Evolutionary conservation across 1,140 invertebrate species (phyloP), one percentile per base, ranked within the genome.

Genomic region (Cyphomyrmex costatus): DNA sequence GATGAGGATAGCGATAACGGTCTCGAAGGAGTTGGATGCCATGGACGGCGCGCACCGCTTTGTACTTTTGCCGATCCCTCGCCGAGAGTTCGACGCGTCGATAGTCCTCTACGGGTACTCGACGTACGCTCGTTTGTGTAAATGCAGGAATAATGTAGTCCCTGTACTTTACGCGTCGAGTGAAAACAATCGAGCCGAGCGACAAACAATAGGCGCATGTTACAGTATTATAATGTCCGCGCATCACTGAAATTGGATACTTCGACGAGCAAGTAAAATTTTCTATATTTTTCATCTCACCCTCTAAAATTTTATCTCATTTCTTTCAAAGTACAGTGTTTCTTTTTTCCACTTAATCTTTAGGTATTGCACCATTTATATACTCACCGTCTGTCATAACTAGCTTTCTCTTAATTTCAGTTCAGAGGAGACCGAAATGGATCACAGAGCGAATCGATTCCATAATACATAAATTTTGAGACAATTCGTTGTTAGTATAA

Each of bases 11-110:
- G 82, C 82, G 74, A 85, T 78, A 85, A 85, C 82, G 71, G 46
- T 85, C 82, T 85, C 74, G 46, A 78, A 85, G 82, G 82, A 85
- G 82, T 78, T 53, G 82, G 71, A 63, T 78, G 73, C 73, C 61
- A 76, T 58, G 60, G 24, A 68, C 46, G 77, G 42, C 56, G 42
- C 71, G 19, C 71, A 49, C 33, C 65, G 65, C 56, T 78, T 63
- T 84, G 71, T 77, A 53, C 82, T 78, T 77, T 65, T 78, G 60
- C 82, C 58, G 68, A 74, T 83, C 58, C 27, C 82, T 63, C 30
- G 24, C 58, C 56, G 42, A 24, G 79, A 73, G 79, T 73, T 82
- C 33, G 53, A 46, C 66, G 24, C 79, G 53, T 60, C 51, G 51
- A 71, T 70, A 21, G 66, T 19, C 14, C 42, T 7, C 42, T 33